Conservation (phyloP, 1,140 invertebrate species). For the Chymomyza costata region DNA sequence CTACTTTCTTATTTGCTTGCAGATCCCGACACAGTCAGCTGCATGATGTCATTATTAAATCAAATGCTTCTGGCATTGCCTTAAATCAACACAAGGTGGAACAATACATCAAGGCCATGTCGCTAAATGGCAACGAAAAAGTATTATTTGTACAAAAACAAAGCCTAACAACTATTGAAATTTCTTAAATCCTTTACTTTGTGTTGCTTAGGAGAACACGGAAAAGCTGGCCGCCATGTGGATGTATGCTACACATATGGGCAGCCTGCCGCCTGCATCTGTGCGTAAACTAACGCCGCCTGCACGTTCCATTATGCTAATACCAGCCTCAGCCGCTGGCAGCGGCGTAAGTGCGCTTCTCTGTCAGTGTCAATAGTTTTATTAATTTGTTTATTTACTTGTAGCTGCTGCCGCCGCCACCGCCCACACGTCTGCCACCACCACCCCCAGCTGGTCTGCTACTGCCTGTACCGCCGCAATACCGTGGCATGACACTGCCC, state of each 20-base stretch:
- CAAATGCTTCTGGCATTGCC: conserved; percentile 46
- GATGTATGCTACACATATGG: conserved; percentile 69
- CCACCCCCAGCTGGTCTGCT: conserved; percentile 25
- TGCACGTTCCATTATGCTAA: conserved; percentile 58
- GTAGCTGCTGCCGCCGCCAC: conserved; percentile 38
- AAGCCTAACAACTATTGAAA: background rate
- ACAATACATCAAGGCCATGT: conserved; percentile 69
- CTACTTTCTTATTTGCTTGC: conserved; percentile 18
- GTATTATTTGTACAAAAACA: conserved; percentile 25
- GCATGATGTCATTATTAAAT: conserved; percentile 61
- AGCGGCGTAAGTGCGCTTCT: conserved; percentile 43
- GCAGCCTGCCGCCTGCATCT: conserved; percentile 38
- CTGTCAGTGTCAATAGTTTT: background rate
- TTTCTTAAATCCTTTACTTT: background rate
- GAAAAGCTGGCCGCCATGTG: conserved; percentile 68
- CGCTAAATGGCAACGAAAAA: conserved; percentile 58
- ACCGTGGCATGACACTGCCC: conserved; percentile 57
- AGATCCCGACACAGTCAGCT: conserved; percentile 54
- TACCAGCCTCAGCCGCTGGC: conserved; percentile 49
- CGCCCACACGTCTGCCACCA: conserved; percentile 22
- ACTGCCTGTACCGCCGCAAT: conserved; percentile 42
- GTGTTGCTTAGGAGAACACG: conserved; percentile 37
- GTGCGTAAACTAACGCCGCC: conserved; percentile 48
- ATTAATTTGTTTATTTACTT: background rate
- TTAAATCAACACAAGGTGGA: conserved; percentile 65